phyloP scores from a whole-genome alignment of 2,797 vertebrate genomes.

The Melanotaenia boesemani region DNA sequence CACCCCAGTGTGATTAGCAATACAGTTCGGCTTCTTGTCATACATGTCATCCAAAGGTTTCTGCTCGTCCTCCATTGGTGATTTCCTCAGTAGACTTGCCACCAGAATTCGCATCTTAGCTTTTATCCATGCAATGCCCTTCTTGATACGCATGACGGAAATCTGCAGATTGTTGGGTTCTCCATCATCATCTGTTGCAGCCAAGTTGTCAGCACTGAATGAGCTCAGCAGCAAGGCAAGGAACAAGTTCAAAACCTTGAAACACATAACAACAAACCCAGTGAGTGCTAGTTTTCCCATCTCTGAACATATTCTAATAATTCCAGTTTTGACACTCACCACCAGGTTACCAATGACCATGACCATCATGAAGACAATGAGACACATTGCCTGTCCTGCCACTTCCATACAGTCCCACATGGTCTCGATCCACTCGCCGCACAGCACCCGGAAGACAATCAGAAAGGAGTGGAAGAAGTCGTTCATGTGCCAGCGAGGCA shows the following conservation, averaged over 20 bases:
- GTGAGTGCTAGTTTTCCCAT: not conserved
- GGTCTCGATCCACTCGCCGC: slow-evolving; percentile 99
- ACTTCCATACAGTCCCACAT: slow-evolving; percentile 99
- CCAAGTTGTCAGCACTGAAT: slow-evolving; percentile 98
- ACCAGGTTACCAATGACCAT: slow-evolving; percentile 99
- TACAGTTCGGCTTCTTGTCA: slow-evolving; percentile 95
- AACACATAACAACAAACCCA: slow-evolving; percentile 17
- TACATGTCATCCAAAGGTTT: slow-evolving; percentile 95
- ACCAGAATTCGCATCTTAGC: slow-evolving; percentile 84
- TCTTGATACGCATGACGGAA: slow-evolving; percentile 95
- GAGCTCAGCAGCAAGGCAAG: slow-evolving; percentile 98
- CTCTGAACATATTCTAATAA: not conserved
- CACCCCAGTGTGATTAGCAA: slow-evolving; percentile 93
- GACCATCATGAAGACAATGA: slow-evolving; percentile 99
- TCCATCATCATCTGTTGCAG: slow-evolving; percentile 94
- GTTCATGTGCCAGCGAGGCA: slow-evolving; percentile 99
- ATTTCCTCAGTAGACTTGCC: slow-evolving; percentile 88
- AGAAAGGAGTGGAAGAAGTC: slow-evolving; percentile 99
- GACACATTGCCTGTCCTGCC: slow-evolving; percentile 96
- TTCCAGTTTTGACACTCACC: slow-evolving; percentile 86
- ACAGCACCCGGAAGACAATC: slow-evolving; percentile 98
- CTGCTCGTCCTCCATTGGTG: slow-evolving; percentile 89
- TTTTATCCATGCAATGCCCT: slow-evolving; percentile 93
- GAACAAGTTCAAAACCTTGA: slow-evolving; percentile 96
- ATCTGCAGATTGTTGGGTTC: slow-evolving; percentile 99